Percentiles rank a stretch among this genome's conserved stretches.
Evolutionary conservation across 2,113 vertebrate species (phyloP).

Genomic region (Monopterus albus): DNA sequence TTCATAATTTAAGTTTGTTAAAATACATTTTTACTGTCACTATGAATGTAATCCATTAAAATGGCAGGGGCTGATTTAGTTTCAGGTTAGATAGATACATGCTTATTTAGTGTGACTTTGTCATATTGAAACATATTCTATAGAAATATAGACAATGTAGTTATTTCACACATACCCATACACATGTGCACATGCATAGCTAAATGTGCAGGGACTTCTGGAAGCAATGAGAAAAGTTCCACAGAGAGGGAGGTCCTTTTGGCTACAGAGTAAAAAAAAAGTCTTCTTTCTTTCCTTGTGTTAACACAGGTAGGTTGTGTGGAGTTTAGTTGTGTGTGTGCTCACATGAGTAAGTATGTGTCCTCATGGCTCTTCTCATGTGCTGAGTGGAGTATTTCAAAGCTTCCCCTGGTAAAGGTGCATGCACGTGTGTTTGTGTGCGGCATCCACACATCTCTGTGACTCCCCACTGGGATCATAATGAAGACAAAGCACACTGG

Average conservation of each 20-base stretch:
- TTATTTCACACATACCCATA: too few relatives aligned
- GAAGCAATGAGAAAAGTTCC: too few relatives aligned
- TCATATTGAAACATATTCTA: neutral
- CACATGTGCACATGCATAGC: neutral
- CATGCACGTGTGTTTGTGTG: constrained; percentile 54
- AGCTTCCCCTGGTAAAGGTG: constrained; percentile 70
- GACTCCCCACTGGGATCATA: constrained; percentile 90
- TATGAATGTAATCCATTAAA: too few relatives aligned
- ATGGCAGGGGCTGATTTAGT: too few relatives aligned
- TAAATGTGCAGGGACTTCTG: neutral
- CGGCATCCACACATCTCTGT: constrained; percentile 73
- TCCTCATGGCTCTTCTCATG: constrained; percentile 69
- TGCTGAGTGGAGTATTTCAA: constrained; percentile 76
- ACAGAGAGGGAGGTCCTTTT: too few relatives aligned
- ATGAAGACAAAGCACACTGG: constrained; percentile 93
- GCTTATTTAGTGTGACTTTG: neutral
- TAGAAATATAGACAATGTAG: neutral
- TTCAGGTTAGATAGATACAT: too few relatives aligned
- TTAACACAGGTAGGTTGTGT: constrained; percentile 28
- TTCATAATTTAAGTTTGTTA: too few relatives aligned
- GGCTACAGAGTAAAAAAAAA: constrained; percentile 16
- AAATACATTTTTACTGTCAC: too few relatives aligned
- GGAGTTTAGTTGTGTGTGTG: neutral
- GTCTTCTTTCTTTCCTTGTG: constrained; percentile 10
- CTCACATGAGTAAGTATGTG: constrained; percentile 42